These are phyloP conservation scores for Trichosurus vulpecula DNA, from an alignment of 2,797 vertebrate genomes.

Conservation along the genomic window DNA sequence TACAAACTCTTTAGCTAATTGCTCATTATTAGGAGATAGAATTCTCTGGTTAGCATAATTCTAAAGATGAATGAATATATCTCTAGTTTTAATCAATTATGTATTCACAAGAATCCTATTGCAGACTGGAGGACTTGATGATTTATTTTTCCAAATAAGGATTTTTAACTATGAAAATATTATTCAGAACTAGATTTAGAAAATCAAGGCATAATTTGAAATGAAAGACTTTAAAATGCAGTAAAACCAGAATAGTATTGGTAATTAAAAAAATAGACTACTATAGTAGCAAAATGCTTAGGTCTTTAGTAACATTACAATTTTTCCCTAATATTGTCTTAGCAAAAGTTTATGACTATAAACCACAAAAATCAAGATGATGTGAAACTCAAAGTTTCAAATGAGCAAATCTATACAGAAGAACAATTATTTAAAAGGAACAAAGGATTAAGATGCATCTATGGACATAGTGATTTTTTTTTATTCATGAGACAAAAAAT, in stretches of 20 bases:
- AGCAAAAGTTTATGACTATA: background rate
- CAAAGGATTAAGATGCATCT: background rate
- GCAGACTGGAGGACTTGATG: background rate
- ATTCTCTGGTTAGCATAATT: background rate
- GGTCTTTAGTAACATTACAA: background rate
- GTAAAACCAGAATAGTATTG: background rate
- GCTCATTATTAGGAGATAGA: background rate
- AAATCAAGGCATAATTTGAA: background rate
- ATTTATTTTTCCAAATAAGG: background rate
- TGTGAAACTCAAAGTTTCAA: background rate
- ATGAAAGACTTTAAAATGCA: background rate
- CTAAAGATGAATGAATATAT: background rate
- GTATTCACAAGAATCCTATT: background rate
- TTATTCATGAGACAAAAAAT: background rate
- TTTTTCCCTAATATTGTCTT: background rate
- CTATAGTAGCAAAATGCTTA: background rate
- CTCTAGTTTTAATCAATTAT: background rate
- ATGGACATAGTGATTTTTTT: background rate
- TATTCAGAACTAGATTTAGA: background rate
- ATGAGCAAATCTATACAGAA: background rate
- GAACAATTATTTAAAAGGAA: background rate
- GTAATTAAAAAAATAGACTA: background rate
- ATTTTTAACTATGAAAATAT: background rate
- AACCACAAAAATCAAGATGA: background rate
- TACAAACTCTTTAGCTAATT: background rate